phyloP scores from a whole-genome alignment of 2,113 vertebrate species.

The Tichodroma muraria region DNA sequence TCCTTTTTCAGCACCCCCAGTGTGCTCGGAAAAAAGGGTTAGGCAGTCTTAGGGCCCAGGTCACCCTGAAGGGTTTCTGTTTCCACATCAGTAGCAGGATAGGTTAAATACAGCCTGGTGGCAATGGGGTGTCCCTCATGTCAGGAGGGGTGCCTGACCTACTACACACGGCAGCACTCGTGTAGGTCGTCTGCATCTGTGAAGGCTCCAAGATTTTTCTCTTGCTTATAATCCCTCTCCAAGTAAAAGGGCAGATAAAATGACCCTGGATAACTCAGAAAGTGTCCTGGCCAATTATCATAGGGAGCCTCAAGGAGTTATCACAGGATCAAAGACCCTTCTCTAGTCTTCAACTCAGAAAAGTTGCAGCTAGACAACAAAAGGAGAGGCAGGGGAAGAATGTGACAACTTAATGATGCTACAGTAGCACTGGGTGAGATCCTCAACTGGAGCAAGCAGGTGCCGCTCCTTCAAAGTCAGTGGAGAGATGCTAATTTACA shows the following conservation, averaged over 20 bases:
- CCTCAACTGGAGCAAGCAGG: background rate
- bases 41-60: background rate
- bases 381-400: constrained; percentile 35
- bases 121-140: constrained; percentile 13
- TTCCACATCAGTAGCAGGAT: background rate
- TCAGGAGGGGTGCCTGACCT: constrained; percentile 21
- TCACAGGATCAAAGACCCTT: constrained; percentile 42
- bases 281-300: constrained; percentile 49
- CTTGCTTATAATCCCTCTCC: constrained; percentile 32
- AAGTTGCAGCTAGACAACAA: constrained; percentile 37
- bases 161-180: background rate
- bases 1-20: background rate
- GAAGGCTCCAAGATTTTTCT: constrained; percentile 40
- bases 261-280: constrained; percentile 48
- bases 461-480: constrained; percentile 31
- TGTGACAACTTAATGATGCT: constrained; percentile 41
- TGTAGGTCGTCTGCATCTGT: constrained; percentile 20
- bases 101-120: background rate
- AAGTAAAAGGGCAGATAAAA: constrained; percentile 42
- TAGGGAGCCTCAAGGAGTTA: constrained; percentile 53
- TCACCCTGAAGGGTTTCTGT: background rate
- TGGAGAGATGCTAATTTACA: constrained; percentile 21
- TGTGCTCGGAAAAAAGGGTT: background rate
- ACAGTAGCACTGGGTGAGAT: background rate
- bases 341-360: constrained; percentile 38